These are phyloP conservation scores for Tetrao urogallus DNA, from an alignment of 2,113 vertebrate species.

Conservation along the genomic window DNA sequence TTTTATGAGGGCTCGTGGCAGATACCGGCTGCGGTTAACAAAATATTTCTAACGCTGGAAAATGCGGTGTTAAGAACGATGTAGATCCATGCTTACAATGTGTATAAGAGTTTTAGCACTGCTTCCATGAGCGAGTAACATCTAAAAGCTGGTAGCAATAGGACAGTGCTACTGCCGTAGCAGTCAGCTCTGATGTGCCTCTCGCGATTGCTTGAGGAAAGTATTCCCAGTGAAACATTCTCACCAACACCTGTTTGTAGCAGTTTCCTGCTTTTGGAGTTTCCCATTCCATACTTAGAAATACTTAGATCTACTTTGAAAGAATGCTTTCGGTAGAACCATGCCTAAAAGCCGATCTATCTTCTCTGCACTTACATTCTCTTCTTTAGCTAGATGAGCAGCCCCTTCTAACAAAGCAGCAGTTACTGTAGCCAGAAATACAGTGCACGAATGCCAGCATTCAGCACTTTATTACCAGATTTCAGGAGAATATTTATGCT, in stretches of 20 bases:
- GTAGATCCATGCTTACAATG: accelerated
- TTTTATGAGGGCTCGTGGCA: neutral
- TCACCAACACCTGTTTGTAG: neutral
- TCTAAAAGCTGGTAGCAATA: neutral
- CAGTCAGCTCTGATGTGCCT: neutral
- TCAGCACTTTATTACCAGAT: neutral
- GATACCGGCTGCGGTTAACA: neutral
- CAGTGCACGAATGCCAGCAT: neutral
- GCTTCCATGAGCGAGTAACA: accelerated
- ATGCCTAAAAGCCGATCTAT: neutral
- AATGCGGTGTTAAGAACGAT: neutral
- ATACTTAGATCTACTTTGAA: neutral
- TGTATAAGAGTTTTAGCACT: neutral
- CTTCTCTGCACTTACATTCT: neutral
- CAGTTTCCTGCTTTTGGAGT: neutral
- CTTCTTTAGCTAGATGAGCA: constrained; percentile 1
- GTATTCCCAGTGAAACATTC: neutral
- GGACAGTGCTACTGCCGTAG: accelerated
- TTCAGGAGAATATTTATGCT: neutral
- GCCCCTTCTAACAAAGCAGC: neutral
- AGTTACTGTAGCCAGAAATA: neutral
- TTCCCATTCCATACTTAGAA: neutral
- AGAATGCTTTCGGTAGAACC: neutral
- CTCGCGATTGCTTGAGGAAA: neutral
- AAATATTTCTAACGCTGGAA: neutral